Base-by-base conservation (phyloP, 1,140 invertebrate genomes). In the Drosophila novamexicana region DNA sequence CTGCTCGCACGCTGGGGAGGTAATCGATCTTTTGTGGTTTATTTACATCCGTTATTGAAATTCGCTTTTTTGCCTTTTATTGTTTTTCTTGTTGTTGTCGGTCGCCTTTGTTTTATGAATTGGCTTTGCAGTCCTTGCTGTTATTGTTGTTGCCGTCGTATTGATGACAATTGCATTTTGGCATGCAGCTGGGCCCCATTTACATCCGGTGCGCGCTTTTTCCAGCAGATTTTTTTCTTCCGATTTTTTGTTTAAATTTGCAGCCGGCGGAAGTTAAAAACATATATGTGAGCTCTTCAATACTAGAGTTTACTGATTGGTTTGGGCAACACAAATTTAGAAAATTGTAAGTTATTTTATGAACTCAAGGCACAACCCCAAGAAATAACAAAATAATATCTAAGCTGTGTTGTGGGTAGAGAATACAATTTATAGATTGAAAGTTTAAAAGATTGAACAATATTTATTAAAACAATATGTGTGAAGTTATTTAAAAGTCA, bases 11-110 rank as follows among this genome's bases (percentile, higher is more conserved):
- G 54, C 83, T 80, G 80, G 68, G 76, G 69, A 83, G 68, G 83
- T 88, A 88, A 88, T 88, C 83, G 83, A 88, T 88, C 83, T 83
- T 84, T 79, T 88, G 83, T 79, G 83, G 83, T 89, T 88, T 82
- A 88, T 88, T 89, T 83, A 88, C 83, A 88, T 88, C 83, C 83
- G 83, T 83, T 88, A 88, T 83, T 79, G 83, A 88, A 86, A 86
- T 83, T 79, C 83, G 77, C 79, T 79, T 86, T 29, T 85, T 78
- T 72, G 65, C 70, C 59, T 49, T 68, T 74, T 52, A 4, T 57
- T 49, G 34, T 22, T 56, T 14, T 37, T 66, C 10, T 56, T 64
- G 37, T 47, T 54, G 59, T 12, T 68, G 53, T 69, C 74, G 65
- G 29, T 53, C 72, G 64, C 67, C 45, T 88, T 88, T 86, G 79